phyloP scores from a whole-genome alignment of 2,113 vertebrate genomes.

The Eudyptes chrysolophus region DNA sequence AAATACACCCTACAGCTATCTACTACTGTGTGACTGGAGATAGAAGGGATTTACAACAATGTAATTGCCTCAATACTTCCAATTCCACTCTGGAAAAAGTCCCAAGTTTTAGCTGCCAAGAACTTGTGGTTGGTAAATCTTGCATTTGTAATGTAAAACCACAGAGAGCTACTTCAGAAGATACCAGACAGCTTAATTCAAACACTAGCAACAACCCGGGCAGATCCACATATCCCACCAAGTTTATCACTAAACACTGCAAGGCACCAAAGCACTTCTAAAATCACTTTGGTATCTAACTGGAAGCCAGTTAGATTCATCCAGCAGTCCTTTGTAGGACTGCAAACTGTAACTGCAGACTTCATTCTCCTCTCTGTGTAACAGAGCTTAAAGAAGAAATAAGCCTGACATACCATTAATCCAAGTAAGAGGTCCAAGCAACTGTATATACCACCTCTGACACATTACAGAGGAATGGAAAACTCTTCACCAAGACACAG shows the following conservation, averaged over 20 bases:
- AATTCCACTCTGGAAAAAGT: neutral
- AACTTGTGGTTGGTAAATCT: neutral
- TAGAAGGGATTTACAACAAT: neutral
- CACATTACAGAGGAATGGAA: neutral
- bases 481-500: neutral
- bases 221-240: neutral
- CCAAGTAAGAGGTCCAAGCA: neutral
- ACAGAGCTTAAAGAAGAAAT: neutral
- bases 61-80: neutral
- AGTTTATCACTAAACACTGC: neutral
- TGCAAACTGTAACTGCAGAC: neutral
- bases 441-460: neutral
- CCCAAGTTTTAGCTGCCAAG: neutral
- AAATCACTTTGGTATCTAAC: neutral
- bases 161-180: neutral
- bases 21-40: neutral
- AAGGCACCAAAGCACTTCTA: neutral
- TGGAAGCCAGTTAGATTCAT: neutral
- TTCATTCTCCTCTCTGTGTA: neutral
- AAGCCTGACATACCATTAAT: neutral
- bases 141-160: neutral
- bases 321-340: neutral
- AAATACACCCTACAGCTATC: neutral
- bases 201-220: neutral
- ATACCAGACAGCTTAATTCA: neutral